A percentile compares a stretch with the other conserved stretches of the same genome.
Evolutionary conservation across 2,888 invertebrate species (phyloP).

Genomic region (Cantharis nigra): DNA sequence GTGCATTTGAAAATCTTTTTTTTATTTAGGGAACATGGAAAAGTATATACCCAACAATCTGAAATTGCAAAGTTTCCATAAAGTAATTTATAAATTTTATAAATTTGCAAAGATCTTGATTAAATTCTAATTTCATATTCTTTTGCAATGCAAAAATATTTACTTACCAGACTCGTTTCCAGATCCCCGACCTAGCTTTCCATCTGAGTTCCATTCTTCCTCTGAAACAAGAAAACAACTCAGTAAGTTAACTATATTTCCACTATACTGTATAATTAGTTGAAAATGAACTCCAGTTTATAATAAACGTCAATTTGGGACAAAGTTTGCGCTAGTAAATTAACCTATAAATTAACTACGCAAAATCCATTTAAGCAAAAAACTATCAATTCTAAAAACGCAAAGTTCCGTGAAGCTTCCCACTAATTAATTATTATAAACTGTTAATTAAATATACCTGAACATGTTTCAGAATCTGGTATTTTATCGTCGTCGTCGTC

Average conservation of each 20-base stretch:
- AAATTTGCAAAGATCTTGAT: background rate
- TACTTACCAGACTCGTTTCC: slow-evolving; percentile 55
- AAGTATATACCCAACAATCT: background rate
- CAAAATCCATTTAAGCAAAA: background rate
- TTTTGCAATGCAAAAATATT: background rate
- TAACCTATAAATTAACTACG: slow-evolving; percentile 8
- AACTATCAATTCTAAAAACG: background rate
- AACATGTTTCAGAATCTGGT: slow-evolving; percentile 51
- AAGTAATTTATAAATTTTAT: background rate
- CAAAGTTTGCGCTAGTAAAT: slow-evolving; percentile 18
- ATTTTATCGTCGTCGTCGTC: slow-evolving; percentile 51
- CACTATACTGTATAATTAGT: slow-evolving; percentile 19
- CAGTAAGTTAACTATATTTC: slow-evolving; percentile 12
- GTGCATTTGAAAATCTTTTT: background rate
- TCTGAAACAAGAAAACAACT: slow-evolving; percentile 56
- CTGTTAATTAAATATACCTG: slow-evolving; percentile 46
- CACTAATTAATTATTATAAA: background rate
- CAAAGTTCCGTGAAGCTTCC: background rate
- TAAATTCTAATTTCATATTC: background rate
- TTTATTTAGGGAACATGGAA: background rate
- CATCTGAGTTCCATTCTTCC: slow-evolving; percentile 67
- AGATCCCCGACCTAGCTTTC: slow-evolving; percentile 56
- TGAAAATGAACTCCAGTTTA: slow-evolving; percentile 18
- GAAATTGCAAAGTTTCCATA: background rate
- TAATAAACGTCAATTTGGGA: slow-evolving; percentile 6